Evolutionary conservation across 2,113 vertebrate species (phyloP).

Genomic region (Hippocampus mohnikei): DNA sequence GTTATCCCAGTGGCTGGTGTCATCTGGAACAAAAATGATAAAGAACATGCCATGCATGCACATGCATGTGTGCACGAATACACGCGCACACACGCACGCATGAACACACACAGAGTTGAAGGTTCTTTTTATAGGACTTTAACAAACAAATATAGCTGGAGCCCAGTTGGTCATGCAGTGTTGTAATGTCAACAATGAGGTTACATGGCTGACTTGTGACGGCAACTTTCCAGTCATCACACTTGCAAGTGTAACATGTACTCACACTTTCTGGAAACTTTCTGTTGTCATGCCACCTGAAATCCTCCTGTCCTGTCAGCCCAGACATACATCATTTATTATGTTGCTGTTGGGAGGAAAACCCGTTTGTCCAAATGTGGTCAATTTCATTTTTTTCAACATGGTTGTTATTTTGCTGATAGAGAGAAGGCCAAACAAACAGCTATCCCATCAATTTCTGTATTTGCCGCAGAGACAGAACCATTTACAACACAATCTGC

Average conservation of each 20-base stretch:
- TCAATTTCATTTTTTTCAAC: neutral
- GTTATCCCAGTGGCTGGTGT: neutral
- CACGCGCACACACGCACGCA: neutral
- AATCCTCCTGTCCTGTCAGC: conserved; percentile 18
- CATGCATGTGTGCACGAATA: too few species aligned
- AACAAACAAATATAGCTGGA: neutral
- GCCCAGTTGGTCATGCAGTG: neutral
- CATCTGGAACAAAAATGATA: conserved; percentile 7
- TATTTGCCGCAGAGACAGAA: conserved; percentile 28
- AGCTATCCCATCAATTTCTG: neutral
- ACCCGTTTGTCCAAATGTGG: neutral
- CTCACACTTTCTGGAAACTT: conserved; percentile 45
- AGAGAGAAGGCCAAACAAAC: neutral
- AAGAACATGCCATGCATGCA: neutral
- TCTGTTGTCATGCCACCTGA: conserved; percentile 47
- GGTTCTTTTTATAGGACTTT: conserved; percentile 18
- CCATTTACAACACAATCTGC: conserved; percentile 27
- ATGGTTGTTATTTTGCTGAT: neutral
- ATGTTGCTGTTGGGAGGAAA: neutral
- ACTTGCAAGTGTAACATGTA: neutral
- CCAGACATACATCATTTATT: conserved; percentile 65
- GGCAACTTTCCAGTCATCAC: conserved; percentile 4
- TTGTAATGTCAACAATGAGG: conserved; percentile 14
- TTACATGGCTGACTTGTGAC: conserved; percentile 3
- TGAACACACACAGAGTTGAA: neutral